A percentile compares a stretch with the other conserved stretches of the same genome.
phyloP scores from a whole-genome alignment of 2,888 invertebrate species.

The Nemurella pictetii region DNA sequence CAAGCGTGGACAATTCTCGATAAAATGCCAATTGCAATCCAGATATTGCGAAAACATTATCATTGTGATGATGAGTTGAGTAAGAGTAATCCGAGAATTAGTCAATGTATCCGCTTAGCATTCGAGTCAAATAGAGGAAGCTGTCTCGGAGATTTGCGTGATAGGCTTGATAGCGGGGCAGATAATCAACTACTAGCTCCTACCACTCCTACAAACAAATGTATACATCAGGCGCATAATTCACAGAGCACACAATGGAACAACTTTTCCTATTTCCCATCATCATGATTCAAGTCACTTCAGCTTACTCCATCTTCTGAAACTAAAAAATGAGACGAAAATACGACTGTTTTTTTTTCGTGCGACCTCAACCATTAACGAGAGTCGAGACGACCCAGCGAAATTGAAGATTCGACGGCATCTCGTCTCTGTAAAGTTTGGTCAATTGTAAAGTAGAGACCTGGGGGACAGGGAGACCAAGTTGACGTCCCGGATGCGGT shows the following conservation, averaged over 20 bases:
- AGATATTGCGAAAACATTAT: too few species aligned
- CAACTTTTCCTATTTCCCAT: neutral
- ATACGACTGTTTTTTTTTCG: neutral
- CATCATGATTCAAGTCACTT: too few species aligned
- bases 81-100: neutral
- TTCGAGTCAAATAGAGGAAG: neutral
- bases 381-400: neutral
- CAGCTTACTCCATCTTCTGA: neutral
- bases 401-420: neutral
- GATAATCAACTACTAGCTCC: neutral
- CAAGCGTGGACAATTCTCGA: too few species aligned
- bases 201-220: neutral
- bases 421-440: too few species aligned
- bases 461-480: neutral
- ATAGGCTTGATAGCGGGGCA: neutral
- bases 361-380: neutral
- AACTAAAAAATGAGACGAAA: neutral
- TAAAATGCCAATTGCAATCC: too few species aligned
- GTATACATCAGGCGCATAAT: neutral
- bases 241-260: neutral
- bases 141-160: neutral
- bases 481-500: neutral
- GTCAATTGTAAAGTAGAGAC: neutral
- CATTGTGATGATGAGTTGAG: too few species aligned
- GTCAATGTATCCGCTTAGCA: neutral